Evolutionary conservation across 1,140 invertebrate genomes (phyloP), one percentile per base, ranked within the genome.

Genomic region (Lepidurus arcticus): DNA sequence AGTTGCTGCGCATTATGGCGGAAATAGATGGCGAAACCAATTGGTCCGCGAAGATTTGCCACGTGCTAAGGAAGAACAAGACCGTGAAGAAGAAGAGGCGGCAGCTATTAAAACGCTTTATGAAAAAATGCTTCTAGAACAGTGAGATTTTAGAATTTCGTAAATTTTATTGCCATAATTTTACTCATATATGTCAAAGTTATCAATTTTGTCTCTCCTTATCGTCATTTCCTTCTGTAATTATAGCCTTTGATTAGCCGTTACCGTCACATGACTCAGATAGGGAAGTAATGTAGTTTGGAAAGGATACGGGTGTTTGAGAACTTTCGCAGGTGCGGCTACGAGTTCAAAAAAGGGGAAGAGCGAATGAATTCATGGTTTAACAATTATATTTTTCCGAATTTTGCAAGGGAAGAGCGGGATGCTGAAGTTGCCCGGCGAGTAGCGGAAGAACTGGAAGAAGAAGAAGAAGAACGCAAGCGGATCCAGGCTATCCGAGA

Each of bases 11-110:
- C 94, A 92, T 87, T 93, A 95, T 82, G 91, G 90, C 76, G 90
- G 92, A 76, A 98, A 98, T 85, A 91, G 93, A 81, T 90, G 89
- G 78, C 88, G 95, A 53, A 96, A 96, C 86, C 92, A 93, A 11
- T 90, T 93, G 77, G 93, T 97, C 1, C 87, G 96, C 26, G 91
- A 95, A 84, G 96, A 97, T 85, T 90, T 94, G 80, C 94, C 94
- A 2, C 88, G 91, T 80, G 95, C 95, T 0, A 86, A 91, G 78
- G 89, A 91, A 80, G 93, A 96, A 80, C 95, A 97, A 85, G 87
- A 90, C 80, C 87, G 91, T 81, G 94, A 95, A 83, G 88, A 91
- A 82, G 86, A 88, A 81, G 85, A 90, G 81, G 90, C 90, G 3
- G 86, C 88, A 80, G 85, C 87, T 24, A 84, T 88, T 44, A 87